phyloP scores from a whole-genome alignment of 2,797 vertebrate species.

The Novumbra hubbsi region DNA sequence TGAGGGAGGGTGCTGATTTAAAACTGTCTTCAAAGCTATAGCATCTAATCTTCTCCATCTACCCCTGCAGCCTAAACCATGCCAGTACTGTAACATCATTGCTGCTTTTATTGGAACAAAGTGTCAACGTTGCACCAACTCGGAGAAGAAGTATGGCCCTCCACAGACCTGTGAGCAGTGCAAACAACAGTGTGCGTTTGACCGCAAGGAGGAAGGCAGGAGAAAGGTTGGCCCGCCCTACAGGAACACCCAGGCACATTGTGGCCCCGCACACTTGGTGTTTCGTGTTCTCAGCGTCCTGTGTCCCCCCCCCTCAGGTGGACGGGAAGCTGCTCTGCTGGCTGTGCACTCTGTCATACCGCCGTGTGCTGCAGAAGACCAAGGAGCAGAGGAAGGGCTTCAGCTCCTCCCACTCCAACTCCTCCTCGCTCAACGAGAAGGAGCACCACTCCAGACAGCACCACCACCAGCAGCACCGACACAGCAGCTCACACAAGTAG shows the following conservation, averaged over 20 bases:
- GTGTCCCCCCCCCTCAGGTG: constrained; percentile 74
- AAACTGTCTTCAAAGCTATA: background rate
- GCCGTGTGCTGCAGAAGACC: constrained; percentile 98
- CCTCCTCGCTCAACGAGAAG: constrained; percentile 93
- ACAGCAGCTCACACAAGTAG: constrained; percentile 91
- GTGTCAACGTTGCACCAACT: constrained; percentile 98
- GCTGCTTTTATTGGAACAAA: constrained; percentile 98
- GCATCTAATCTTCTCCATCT: constrained; percentile 7
- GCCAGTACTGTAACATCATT: constrained; percentile 99
- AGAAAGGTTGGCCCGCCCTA: constrained; percentile 80
- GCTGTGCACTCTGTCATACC: constrained; percentile 97
- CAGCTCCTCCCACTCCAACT: constrained; percentile 90
- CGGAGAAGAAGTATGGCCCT: constrained; percentile 97
- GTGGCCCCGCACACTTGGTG: background rate
- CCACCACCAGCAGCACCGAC: constrained; percentile 84
- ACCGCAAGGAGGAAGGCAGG: constrained; percentile 94
- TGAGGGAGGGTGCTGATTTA: too few species aligned
- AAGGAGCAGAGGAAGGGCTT: constrained; percentile 98
- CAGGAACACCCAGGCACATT: background rate
- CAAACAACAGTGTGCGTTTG: constrained; percentile 98
- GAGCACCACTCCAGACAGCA: constrained; percentile 92
- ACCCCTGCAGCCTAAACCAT: constrained; percentile 90
- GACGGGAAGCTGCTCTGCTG: constrained; percentile 97
- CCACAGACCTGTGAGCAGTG: constrained; percentile 98
- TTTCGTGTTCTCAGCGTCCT: background rate